Evolutionary conservation across 2,113 vertebrate genomes (phyloP).

Genomic region (Nannospalax galili): DNA sequence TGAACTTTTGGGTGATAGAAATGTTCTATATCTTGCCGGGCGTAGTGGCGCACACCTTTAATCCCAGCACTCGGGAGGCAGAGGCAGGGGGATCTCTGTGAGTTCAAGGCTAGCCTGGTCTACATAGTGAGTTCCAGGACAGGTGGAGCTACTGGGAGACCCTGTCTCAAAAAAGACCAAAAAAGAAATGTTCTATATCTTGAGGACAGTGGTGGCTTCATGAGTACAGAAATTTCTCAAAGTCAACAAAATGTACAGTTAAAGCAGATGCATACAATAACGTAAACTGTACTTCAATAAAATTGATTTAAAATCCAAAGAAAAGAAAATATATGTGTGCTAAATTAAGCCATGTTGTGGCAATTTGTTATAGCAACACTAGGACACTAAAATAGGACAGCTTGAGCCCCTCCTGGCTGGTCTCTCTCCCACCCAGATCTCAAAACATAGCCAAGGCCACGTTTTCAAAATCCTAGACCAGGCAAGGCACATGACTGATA

Average conservation of each 20-base stretch:
- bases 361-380: background rate
- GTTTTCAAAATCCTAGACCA: background rate
- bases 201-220: background rate
- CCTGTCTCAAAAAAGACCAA: no score
- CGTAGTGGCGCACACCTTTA: no score
- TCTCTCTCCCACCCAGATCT: background rate
- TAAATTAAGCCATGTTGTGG: constrained; percentile 11
- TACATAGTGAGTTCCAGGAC: no score
- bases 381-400: background rate
- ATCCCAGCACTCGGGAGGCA: no score
- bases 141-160: no score
- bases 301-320: background rate
- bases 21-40: background rate
- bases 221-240: background rate
- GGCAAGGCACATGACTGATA: background rate
- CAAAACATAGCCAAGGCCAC: background rate
- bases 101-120: no score
- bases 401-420: background rate
- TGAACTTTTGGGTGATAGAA: background rate
- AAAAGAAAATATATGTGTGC: background rate
- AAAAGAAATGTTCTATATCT: background rate
- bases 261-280: background rate
- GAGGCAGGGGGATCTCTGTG: no score
- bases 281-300: background rate
- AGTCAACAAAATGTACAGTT: background rate